Conservation (phyloP, 2,797 vertebrate species). For the Coracias cyanogaster region DNA sequence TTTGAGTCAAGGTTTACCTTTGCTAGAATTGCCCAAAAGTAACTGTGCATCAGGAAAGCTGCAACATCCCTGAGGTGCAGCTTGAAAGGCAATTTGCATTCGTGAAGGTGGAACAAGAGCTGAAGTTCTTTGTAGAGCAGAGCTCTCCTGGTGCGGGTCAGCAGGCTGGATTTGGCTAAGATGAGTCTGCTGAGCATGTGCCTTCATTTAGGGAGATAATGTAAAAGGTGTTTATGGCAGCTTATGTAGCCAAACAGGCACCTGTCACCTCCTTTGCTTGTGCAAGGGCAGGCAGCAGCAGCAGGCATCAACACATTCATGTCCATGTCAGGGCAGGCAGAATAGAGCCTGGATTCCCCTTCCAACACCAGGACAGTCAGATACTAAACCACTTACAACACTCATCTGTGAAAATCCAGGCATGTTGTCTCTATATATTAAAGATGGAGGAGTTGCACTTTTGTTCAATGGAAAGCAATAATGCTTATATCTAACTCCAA, state of each 20-base stretch:
- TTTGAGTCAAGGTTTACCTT: background rate
- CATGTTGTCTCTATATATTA: fast-evolving
- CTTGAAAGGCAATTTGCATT: background rate
- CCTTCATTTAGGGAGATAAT: background rate
- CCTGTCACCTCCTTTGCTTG: background rate
- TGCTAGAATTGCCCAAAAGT: background rate
- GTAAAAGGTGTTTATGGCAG: background rate
- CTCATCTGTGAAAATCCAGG: background rate
- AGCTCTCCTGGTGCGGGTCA: background rate
- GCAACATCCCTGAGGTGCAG: background rate
- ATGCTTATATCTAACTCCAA: background rate
- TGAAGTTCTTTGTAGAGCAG: background rate
- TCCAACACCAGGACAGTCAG: background rate
- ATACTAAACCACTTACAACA: background rate
- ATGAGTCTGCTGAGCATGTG: background rate
- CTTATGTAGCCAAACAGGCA: background rate
- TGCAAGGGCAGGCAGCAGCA: background rate
- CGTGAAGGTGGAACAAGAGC: background rate
- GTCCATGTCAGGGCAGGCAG: background rate
- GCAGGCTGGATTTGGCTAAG: background rate
- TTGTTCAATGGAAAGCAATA: background rate
- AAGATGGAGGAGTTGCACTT: background rate
- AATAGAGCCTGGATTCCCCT: background rate
- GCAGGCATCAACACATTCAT: background rate
- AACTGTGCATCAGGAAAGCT: background rate